phyloP scores from a whole-genome alignment of 2,888 invertebrate species.

The Ophion obscuratus region DNA sequence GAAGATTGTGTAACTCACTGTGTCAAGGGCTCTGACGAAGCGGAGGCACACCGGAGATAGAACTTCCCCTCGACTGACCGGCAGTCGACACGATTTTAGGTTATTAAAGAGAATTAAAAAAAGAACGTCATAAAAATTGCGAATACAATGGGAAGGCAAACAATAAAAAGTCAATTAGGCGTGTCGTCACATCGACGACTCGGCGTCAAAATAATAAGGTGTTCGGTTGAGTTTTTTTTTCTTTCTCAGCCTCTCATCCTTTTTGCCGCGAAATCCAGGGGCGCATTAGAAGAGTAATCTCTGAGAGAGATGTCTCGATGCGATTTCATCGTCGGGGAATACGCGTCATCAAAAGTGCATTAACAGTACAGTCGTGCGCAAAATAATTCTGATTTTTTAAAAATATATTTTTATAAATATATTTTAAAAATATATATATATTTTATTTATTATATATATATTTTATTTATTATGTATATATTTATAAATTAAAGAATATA shows the following conservation, averaged over 20 bases:
- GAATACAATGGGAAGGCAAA: conserved; percentile 59
- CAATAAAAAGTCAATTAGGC: conserved; percentile 74
- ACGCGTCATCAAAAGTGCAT: conserved; percentile 22
- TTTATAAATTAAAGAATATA: no score
- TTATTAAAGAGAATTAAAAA: conserved; percentile 5
- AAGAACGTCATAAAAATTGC: conserved; percentile 11
- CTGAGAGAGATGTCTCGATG: conserved; percentile 10
- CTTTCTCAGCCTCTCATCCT: conserved; percentile 4
- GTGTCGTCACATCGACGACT: conserved; percentile 61
- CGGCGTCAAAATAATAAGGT: conserved; percentile 3
- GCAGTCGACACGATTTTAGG: conserved; percentile 12
- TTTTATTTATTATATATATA: no score
- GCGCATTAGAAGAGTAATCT: conserved; percentile 7
- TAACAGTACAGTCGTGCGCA: conserved; percentile 16
- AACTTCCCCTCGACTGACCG: conserved; percentile 68
- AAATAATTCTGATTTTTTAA: neutral
- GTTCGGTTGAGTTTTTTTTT: neutral
- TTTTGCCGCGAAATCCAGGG: conserved; percentile 3
- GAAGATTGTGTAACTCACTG: conserved; percentile 77
- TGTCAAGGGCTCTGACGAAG: conserved; percentile 79
- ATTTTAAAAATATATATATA: no score
- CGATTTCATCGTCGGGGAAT: conserved; percentile 15
- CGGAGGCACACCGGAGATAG: conserved; percentile 46
- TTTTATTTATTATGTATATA: no score
- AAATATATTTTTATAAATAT: neutral